Conservation (phyloP, 2,797 vertebrate species). For the Mycteria americana region DNA sequence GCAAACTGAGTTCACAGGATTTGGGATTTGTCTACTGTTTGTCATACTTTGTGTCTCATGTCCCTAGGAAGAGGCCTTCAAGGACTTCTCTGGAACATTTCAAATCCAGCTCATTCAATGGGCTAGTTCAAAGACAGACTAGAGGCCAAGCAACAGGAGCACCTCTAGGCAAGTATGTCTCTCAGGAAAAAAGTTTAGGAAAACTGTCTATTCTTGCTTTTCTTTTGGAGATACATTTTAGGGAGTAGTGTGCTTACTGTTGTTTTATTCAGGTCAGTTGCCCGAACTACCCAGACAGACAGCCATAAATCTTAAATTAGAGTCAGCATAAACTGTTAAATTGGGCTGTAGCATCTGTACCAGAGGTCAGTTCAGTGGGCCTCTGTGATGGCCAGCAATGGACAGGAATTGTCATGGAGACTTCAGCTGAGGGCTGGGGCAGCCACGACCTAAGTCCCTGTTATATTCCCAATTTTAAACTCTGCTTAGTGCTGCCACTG, state of each 20-base stretch:
- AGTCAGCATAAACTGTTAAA: neutral
- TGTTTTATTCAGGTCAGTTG: neutral
- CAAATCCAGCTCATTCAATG: neutral
- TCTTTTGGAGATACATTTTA: neutral
- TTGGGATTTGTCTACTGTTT: neutral
- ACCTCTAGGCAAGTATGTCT: neutral
- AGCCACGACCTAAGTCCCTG: rapidly evolving
- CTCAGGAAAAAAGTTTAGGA: neutral
- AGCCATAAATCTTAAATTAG: neutral
- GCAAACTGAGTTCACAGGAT: neutral
- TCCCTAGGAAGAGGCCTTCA: neutral
- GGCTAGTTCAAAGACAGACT: neutral
- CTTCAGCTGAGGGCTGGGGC: neutral
- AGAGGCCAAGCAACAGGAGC: neutral
- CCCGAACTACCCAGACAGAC: neutral
- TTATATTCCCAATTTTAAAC: neutral
- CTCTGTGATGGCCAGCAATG: neutral
- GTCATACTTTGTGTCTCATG: neutral
- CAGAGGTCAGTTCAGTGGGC: neutral
- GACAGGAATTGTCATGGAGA: neutral
- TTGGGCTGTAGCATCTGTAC: neutral
- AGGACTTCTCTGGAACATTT: neutral
- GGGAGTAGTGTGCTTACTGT: neutral
- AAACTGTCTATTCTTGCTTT: neutral
- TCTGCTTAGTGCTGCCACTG: neutral